phyloP scores from a whole-genome alignment of 2,797 vertebrate genomes.

The Scyliorhinus canicula region DNA sequence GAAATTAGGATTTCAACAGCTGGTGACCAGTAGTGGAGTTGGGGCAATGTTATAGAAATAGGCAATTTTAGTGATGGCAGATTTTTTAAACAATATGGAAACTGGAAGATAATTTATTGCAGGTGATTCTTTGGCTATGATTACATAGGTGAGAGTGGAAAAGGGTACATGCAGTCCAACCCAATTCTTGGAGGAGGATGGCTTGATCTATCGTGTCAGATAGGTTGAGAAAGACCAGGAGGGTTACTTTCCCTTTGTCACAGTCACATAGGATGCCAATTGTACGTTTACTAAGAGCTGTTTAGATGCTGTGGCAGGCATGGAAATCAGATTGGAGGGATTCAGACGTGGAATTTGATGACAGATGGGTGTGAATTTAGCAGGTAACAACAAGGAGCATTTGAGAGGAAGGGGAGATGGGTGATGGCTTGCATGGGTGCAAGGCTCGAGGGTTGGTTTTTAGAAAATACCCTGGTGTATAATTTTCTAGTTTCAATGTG shows the following conservation, averaged over 20 bases:
- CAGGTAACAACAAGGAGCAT: background rate
- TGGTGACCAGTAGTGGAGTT: background rate
- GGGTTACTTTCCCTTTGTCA: background rate
- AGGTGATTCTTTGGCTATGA: background rate
- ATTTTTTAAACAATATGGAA: background rate
- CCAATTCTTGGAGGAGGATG: background rate
- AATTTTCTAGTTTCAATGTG: background rate
- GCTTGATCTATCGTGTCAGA: background rate
- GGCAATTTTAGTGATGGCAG: background rate
- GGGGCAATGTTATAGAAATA: background rate
- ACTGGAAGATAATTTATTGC: background rate
- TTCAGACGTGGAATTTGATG: background rate
- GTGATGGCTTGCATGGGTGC: background rate
- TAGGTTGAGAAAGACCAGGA: background rate
- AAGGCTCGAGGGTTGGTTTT: background rate
- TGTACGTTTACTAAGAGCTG: background rate
- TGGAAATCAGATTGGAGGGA: background rate
- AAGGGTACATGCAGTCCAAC: background rate
- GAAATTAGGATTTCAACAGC: background rate
- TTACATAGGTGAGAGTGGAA: background rate
- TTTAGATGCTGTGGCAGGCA: background rate
- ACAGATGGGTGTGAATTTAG: background rate
- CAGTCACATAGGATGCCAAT: background rate
- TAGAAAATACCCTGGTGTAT: background rate
- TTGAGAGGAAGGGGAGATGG: background rate